These are phyloP conservation scores for Cynodonichthys magdalenae DNA, from an alignment of 2,797 vertebrate genomes.

Conservation along the genomic window DNA sequence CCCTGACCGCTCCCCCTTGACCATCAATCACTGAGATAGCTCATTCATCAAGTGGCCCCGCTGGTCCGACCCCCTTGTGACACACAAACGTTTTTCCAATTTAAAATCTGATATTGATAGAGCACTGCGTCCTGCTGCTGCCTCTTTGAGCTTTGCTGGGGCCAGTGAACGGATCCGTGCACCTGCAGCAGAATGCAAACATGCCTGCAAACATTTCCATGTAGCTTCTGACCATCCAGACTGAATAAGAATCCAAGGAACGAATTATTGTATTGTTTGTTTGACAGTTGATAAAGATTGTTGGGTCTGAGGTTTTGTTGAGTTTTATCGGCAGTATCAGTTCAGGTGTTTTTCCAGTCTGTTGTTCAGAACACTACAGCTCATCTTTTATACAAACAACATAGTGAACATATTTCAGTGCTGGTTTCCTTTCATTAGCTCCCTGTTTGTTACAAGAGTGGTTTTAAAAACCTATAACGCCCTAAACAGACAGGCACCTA, in stretches of 20 bases:
- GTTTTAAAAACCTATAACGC: too few species aligned
- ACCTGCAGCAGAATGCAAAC: constrained; percentile 37
- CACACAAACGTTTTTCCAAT: constrained; percentile 76
- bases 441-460: too few species aligned
- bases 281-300: neutral
- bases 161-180: constrained; percentile 46
- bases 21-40: constrained; percentile 72
- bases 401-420: too few species aligned
- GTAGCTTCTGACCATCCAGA: constrained; percentile 11
- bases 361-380: too few species aligned
- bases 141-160: constrained; percentile 48
- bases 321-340: too few species aligned
- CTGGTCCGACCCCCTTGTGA: constrained; percentile 61
- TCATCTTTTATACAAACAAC: too few species aligned
- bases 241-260: neutral
- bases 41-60: constrained; percentile 70
- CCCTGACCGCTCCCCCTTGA: constrained; percentile 59
- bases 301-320: too few species aligned
- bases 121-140: constrained; percentile 56
- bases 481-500: too few species aligned
- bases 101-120: constrained; percentile 81
- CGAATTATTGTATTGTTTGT: neutral
- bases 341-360: too few species aligned
- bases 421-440: too few species aligned
- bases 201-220: constrained; percentile 23